Evolutionary conservation across 2,797 vertebrate species (phyloP), one percentile per base, ranked within the genome.

Genomic region (Loriculus beryllinus): DNA sequence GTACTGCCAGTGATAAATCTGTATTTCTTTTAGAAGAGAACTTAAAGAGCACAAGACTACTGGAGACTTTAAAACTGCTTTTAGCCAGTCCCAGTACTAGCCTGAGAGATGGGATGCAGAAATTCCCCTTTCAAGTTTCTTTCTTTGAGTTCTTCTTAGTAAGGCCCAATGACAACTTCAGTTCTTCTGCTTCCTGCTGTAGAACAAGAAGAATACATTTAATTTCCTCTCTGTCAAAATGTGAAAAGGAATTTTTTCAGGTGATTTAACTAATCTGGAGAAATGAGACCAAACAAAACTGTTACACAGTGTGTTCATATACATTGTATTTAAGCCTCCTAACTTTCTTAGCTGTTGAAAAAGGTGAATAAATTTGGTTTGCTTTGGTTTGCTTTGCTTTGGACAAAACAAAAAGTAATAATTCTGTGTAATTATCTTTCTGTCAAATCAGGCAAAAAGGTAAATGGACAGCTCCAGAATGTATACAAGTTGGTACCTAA

Each of bases 391-490:
- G 19, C 23, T 84, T 77, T 87, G 10, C 43, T 78, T 89, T 70
- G 42, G 48, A 52, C 18, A 82, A 65, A 79, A 65, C 7, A 59
- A 35, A 80, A 63, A 40, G 11, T 77, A 82, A 87, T 79, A 77
- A 89, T 74, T 78, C 5, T 67, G 2, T 75, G 6, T 49, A 17
- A 81, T 86, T 63, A 20, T 92, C 19, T 56, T 63, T 82, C 35
- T 84, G 37, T 95, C 88, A 90, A 94, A 76, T 79, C 86, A 98
- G 98, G 57, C 95, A 98, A 98, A 96, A 97, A 98, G 96, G 82
- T 97, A 92, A 98, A 98, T 5, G 98, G 98, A 35, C 97, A 98
- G 23, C 95, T 98, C 72, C 97, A 98, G 95, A 98, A 98, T 87
- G 98, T 96, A 47, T 98, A 97, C 94, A 98, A 97, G 69, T n/a